Evolutionary conservation across 1,140 invertebrate species (phyloP).

Genomic region (Ostrea denselamellosa): DNA sequence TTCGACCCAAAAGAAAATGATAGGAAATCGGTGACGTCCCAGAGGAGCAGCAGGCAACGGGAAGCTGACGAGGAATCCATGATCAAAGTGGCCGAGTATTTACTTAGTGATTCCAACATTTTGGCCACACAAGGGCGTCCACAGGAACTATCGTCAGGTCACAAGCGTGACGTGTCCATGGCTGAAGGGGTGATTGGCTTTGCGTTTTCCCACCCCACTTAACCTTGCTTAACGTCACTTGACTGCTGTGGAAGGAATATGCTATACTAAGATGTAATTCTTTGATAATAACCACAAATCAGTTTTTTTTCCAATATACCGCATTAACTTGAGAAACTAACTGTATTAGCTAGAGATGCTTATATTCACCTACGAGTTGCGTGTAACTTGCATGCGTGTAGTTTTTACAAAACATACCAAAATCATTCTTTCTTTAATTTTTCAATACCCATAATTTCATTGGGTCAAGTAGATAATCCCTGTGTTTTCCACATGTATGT

Average conservation of each 20-base stretch:
- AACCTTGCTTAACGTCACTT: slow-evolving; percentile 29
- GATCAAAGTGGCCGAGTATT: slow-evolving; percentile 54
- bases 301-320: slow-evolving; percentile 25
- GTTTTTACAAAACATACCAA: slow-evolving; percentile 35
- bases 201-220: slow-evolving; percentile 9
- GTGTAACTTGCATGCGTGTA: slow-evolving; percentile 30
- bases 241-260: slow-evolving; percentile 10
- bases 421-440: neutral
- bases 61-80: slow-evolving; percentile 41
- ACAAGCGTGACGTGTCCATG: slow-evolving; percentile 39
- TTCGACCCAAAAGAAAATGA: neutral
- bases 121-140: neutral
- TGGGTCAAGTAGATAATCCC: neutral
- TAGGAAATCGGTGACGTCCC: neutral
- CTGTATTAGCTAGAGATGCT: slow-evolving; percentile 7
- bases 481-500: neutral
- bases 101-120: slow-evolving; percentile 46
- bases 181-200: slow-evolving; percentile 50
- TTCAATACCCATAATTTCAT: neutral
- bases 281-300: slow-evolving; percentile 15
- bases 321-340: slow-evolving; percentile 24
- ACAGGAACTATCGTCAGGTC: neutral
- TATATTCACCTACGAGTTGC: slow-evolving; percentile 9
- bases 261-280: neutral
- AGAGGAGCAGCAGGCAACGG: neutral